These are phyloP conservation scores for Lacerta viridis DNA, from an alignment of 2,797 vertebrate genomes.

Conservation along the genomic window DNA sequence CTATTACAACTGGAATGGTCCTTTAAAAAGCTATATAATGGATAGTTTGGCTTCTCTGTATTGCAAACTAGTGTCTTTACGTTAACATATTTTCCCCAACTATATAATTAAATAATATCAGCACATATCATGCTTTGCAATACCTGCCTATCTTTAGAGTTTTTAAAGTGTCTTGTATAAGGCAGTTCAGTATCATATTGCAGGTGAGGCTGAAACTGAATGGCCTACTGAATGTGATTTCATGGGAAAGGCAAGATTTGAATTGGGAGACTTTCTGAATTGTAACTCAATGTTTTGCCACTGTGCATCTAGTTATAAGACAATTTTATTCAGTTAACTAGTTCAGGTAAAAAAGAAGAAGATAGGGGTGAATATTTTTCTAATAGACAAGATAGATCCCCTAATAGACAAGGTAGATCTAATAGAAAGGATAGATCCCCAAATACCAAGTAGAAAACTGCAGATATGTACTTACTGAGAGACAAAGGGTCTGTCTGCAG, in stretches of 20 bases:
- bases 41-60: not conserved
- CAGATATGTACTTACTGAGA: not conserved
- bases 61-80: not conserved
- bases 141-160: not conserved
- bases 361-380: too few species aligned
- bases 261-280: not conserved
- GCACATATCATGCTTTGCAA: not conserved
- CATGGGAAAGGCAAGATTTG: not conserved
- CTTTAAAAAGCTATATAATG: not conserved
- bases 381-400: too few species aligned
- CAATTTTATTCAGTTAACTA: not conserved
- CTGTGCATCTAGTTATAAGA: not conserved
- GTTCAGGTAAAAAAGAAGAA: too few species aligned
- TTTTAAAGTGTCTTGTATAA: not conserved
- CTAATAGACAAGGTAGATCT: too few species aligned
- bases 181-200: not conserved
- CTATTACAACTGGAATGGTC: not conserved
- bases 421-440: not conserved
- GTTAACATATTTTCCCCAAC: not conserved
- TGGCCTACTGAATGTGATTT: not conserved
- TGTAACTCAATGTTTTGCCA: not conserved
- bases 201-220: not conserved
- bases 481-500: not conserved
- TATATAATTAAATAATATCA: not conserved
- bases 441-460: not conserved